Percentiles rank a stretch among this genome's conserved stretches.
These are phyloP conservation scores for Aleadryas rufinucha DNA, from an alignment of 2,113 vertebrate genomes.

Conservation along the genomic window DNA sequence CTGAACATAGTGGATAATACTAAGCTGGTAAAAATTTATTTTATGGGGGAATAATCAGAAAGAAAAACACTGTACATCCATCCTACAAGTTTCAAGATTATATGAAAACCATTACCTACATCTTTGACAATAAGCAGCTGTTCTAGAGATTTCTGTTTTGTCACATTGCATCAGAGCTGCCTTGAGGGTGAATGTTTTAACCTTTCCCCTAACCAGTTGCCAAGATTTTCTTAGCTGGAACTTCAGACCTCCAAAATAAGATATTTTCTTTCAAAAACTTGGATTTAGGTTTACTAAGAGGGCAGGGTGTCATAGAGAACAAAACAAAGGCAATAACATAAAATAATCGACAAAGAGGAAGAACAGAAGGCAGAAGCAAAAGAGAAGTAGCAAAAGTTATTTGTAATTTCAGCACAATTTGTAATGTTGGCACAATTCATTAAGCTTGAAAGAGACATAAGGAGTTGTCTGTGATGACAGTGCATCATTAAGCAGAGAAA, in stretches of 20 bases:
- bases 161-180: neutral
- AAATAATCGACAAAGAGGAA: neutral
- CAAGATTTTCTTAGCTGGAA: neutral
- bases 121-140: neutral
- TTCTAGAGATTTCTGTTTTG: neutral
- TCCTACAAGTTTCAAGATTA: neutral
- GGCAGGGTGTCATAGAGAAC: neutral
- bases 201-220: neutral
- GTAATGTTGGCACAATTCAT: neutral
- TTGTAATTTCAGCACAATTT: neutral
- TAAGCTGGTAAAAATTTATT: neutral
- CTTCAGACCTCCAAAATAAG: neutral
- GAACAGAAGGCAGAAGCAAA: neutral
- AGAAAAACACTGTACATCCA: neutral
- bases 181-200: neutral
- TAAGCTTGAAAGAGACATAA: neutral
- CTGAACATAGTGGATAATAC: neutral
- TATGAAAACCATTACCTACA: neutral
- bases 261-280: neutral
- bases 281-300: neutral
- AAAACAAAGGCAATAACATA: neutral
- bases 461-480: neutral
- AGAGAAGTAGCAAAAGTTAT: neutral
- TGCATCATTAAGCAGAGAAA: conserved; percentile 31
- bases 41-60: neutral